Percentiles rank a stretch among this genome's conserved stretches.
Conservation (phyloP, 2,797 vertebrate genomes). For the Microctenopoma lineatum region DNA sequence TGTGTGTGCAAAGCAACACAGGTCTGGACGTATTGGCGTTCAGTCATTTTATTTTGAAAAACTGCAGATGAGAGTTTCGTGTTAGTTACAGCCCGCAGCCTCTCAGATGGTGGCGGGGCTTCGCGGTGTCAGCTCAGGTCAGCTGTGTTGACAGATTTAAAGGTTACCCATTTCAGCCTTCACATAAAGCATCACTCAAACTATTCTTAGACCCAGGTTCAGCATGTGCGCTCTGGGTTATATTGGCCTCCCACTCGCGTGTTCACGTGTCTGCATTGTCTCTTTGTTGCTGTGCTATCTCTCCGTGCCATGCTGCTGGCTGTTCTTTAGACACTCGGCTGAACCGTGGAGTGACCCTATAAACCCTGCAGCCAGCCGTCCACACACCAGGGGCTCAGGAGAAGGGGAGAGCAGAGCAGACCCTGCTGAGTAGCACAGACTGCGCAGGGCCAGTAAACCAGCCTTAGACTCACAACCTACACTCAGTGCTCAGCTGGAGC, state of each 20-base stretch:
- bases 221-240: conserved; percentile 34
- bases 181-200: conserved; percentile 10
- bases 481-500: background rate
- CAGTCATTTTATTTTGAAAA: no score
- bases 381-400: background rate
- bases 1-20: background rate
- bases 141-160: background rate
- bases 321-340: conserved; percentile 2
- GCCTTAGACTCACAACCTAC: background rate
- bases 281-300: conserved; percentile 44
- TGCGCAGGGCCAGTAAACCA: background rate
- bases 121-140: background rate
- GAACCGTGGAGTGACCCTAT: conserved; percentile 13
- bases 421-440: background rate
- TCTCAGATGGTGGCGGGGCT: background rate
- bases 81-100: no score
- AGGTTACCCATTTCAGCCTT: background rate
- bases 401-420: background rate
- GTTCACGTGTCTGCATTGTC: conserved; percentile 25
- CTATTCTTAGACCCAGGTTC: conserved; percentile 38
- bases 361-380: conserved; percentile 17
- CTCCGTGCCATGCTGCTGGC: conserved; percentile 26
- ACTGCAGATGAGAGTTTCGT: no score
- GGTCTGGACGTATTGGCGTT: background rate
- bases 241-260: conserved; percentile 32